These are phyloP conservation scores for Vireo griseus DNA, from an alignment of 2,797 vertebrate genomes.

Conservation along the genomic window DNA sequence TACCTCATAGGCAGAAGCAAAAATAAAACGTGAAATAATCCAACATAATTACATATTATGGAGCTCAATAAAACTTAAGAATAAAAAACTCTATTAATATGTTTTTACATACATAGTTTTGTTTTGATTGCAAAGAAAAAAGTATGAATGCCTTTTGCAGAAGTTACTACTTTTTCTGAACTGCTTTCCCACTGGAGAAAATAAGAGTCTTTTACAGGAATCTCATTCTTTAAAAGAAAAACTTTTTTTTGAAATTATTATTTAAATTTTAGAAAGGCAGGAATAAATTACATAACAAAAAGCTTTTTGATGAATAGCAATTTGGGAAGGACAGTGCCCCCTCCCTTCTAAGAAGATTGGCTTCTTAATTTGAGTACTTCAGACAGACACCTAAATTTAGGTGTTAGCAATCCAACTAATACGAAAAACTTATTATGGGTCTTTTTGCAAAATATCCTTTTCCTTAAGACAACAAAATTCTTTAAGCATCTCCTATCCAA, in stretches of 20 bases:
- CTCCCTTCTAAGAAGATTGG: background rate
- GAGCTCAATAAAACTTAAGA: background rate
- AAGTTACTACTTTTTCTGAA: background rate
- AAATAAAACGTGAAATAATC: background rate
- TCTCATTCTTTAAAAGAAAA: background rate
- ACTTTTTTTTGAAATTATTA: background rate
- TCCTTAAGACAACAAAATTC: background rate
- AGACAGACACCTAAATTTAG: background rate
- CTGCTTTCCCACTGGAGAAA: background rate
- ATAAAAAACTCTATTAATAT: background rate
- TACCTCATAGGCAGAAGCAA: background rate
- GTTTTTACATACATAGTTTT: background rate
- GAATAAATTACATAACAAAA: background rate
- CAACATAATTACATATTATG: background rate
- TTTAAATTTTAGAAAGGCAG: background rate
- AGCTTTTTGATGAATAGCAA: background rate
- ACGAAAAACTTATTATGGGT: background rate
- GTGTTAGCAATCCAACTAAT: background rate
- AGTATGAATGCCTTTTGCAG: background rate
- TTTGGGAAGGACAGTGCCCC: background rate
- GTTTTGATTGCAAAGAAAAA: background rate
- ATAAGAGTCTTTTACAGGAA: background rate
- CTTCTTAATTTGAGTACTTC: background rate
- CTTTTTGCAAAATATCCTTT: background rate
- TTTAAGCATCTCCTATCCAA: background rate